Evolutionary conservation across 2,888 invertebrate genomes (phyloP).

Genomic region (Chymomyza caudatula): DNA sequence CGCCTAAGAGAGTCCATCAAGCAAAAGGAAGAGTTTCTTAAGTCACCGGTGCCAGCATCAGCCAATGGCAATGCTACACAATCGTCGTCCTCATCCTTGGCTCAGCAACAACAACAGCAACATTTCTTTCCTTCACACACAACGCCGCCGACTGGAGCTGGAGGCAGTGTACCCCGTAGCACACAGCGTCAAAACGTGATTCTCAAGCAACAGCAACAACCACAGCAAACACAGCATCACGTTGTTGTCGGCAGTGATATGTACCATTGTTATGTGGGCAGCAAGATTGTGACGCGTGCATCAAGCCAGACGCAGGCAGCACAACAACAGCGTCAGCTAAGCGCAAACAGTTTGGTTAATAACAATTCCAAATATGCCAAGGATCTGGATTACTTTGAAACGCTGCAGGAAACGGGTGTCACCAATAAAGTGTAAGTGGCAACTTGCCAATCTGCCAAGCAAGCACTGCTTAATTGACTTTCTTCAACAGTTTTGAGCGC

Average conservation of each 20-base stretch:
- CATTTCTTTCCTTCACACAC: conserved; percentile 59
- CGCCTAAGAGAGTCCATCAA: conserved; percentile 90
- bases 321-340: conserved; percentile 19
- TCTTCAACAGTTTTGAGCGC: conserved; percentile 71
- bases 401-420: conserved; percentile 76
- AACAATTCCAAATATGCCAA: conserved; percentile 70
- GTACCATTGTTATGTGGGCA: conserved; percentile 65
- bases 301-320: conserved; percentile 32
- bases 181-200: conserved; percentile 8
- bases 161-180: conserved; percentile 18
- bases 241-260: conserved; percentile 69
- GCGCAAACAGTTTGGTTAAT: conserved; percentile 47
- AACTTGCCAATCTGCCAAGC: not conserved
- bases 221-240: conserved; percentile 51
- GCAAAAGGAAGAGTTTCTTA: conserved; percentile 93
- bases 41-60: conserved; percentile 80
- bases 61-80: conserved; percentile 28
- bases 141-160: conserved; percentile 24
- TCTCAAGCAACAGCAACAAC: conserved; percentile 47
- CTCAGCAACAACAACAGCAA: conserved; percentile 43
- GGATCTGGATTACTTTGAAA: conserved; percentile 75
- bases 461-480: not conserved
- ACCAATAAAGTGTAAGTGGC: conserved; percentile 76
- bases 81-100: conserved; percentile 20
- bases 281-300: conserved; percentile 47